Base-by-base conservation (phyloP, 2,888 invertebrate genomes). In the Metopia argyrocephala region DNA sequence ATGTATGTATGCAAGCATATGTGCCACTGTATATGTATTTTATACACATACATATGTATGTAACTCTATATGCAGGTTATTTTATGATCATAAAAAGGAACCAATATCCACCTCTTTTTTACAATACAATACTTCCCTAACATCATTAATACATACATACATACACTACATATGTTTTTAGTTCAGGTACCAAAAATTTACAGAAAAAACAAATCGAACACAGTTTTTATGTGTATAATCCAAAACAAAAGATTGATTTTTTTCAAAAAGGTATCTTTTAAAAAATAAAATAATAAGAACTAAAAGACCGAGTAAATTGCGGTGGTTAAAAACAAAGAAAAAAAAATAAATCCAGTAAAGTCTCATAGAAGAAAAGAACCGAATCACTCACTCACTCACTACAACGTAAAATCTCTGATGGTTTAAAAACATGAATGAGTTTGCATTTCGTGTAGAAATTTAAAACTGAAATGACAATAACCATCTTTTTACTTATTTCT, bases 161-260 rank as follows among this genome's bases (percentile, higher is more conserved):
- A n/a, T n/a, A n/a, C n/a, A n/a, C n/a, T n/a, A n/a, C n/a, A n/a
- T n/a, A n/a, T 45, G 25, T 56, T 12, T 31, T 38, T 3, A 38
- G 31, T 76, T 74, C 80, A 73, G 73, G 76, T 18, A 59, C 3
- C 27, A 20, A 62, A 52, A n/a, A 31, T 18, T 45, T 15, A 59
- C 45, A 38, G 28, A 31, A 7, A 31, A 38, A 38, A 12, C 38
- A 15, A 4, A 38, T n/a, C n/a, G 15, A 38, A 38, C 15, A 12
- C 15, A n/a, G n/a, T n/a, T n/a, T n/a, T 28, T 20, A 54, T 15
- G 15, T 23, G 23, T 46, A 65, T 65, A 59, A 74, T 38, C n/a
- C 25, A 48, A 71, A 73, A 73, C 68, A 76, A 81, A 69, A 66
- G 74, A 18, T 45, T 66, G 12, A 4, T 74, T 57, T 74, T 57